Base-by-base conservation (phyloP, 2,113 vertebrate genomes). In the Sorex fumeus region DNA sequence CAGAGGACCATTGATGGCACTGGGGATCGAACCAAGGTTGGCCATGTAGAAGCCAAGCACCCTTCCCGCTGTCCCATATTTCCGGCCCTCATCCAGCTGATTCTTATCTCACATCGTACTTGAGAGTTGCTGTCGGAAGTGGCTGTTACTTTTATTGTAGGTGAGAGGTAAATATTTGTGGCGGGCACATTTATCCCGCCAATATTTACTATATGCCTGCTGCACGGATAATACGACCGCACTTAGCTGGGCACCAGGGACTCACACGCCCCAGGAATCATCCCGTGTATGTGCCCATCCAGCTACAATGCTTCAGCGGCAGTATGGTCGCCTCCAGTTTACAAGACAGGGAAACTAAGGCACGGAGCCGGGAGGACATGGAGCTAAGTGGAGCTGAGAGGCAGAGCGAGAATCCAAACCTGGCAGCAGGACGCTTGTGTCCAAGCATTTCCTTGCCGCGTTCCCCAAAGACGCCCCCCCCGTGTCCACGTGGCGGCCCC, bases 131-230 rank as follows among this genome's bases (percentile, higher is more conserved):
- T 72, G 36, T 75, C 64, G 62, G 50, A 47, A 15, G 43, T 74
- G 80, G 66, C 67, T 25, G 70, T 84, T 8, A 25, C 47, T 27
- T 2, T 82, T 85, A 53, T 69, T 64, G 30, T 64, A 40, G 87
- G 32, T n/a, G 60, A 75, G 53, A 47, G 36, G 79, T 78, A 32
- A 87, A 36, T 76, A 76, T 71, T 87, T 91, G 69, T 67, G 64
- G 45, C 30, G 75, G 77, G 69, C 57, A 43, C 80, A 28, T 76
- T 84, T 91, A 57, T 47, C 40, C 79, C n/a, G 47, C 47, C 75
- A 78, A 69, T 36, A 69, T 57, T 70, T 66, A 30, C 64, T 66
- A 13, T 30, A 4, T 60, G 34, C 78, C 57, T 75, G 18, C 36
- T 79, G 1, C 34, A 9, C 67, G 60, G 60, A 50, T 28, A 69